Evolutionary conservation across 2,113 vertebrate genomes (phyloP).

Genomic region (Tor tambroides): DNA sequence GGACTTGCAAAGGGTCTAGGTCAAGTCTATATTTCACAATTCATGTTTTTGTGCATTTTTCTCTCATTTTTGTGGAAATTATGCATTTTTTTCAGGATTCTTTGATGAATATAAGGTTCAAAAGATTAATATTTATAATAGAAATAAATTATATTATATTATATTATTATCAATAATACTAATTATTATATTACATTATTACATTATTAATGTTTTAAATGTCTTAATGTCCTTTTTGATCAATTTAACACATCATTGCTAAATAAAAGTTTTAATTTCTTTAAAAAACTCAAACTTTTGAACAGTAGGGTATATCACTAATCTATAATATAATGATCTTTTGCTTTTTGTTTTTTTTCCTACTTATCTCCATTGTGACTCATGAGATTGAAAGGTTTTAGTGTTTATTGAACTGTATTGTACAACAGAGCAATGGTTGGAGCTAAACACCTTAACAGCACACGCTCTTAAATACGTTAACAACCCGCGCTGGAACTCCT

Average conservation of each 20-base stretch:
- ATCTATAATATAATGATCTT: not conserved
- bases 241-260: not conserved
- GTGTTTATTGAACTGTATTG: not conserved
- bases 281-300: not conserved
- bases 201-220: not conserved
- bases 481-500: not conserved
- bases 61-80: not conserved
- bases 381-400: not conserved
- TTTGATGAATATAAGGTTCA: not conserved
- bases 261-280: not conserved
- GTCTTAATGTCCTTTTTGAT: not conserved
- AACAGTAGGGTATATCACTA: not conserved
- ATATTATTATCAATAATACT: no score
- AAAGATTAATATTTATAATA: not conserved
- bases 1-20: no score
- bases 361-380: not conserved
- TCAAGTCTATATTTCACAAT: not conserved
- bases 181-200: no score
- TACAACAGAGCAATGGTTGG: not conserved
- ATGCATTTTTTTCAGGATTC: not conserved
- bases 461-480: not conserved
- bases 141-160: no score
- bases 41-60: no score
- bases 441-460: not conserved
- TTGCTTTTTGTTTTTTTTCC: not conserved